Conservation (phyloP, 2,113 vertebrate genomes). For the Siniperca chuatsi region DNA sequence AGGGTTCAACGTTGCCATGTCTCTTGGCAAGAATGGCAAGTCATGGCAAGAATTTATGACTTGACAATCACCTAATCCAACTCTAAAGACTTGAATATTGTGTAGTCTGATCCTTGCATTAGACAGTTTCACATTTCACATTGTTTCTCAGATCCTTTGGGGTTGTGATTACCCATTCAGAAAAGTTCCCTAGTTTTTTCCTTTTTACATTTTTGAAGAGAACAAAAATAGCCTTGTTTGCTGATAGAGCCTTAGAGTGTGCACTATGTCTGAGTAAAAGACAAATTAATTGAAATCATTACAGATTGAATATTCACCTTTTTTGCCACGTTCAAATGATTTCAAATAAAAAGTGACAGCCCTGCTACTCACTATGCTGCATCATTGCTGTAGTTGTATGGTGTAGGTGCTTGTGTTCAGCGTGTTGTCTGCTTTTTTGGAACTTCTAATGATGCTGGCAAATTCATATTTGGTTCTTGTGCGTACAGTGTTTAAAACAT, state of each 20-base stretch:
- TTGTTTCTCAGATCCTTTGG: no score
- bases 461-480: neutral
- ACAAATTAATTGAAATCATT: neutral
- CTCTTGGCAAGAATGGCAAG: no score
- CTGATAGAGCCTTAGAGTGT: neutral
- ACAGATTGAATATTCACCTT: neutral
- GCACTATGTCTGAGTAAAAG: neutral
- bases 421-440: neutral
- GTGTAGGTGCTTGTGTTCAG: neutral
- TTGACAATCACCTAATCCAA: no score
- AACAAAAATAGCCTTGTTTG: neutral
- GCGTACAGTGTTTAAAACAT: neutral
- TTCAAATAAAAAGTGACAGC: neutral
- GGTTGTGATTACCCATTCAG: neutral
- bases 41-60: no score
- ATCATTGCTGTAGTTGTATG: neutral
- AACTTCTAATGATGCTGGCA: slow-evolving; percentile 8
- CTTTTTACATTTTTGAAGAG: neutral
- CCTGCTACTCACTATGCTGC: neutral
- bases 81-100: no score
- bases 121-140: neutral
- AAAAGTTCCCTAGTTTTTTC: neutral
- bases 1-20: no score
- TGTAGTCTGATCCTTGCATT: no score
- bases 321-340: neutral